Conservation (phyloP, 2,888 invertebrate species). For the Volucella bombylans region DNA sequence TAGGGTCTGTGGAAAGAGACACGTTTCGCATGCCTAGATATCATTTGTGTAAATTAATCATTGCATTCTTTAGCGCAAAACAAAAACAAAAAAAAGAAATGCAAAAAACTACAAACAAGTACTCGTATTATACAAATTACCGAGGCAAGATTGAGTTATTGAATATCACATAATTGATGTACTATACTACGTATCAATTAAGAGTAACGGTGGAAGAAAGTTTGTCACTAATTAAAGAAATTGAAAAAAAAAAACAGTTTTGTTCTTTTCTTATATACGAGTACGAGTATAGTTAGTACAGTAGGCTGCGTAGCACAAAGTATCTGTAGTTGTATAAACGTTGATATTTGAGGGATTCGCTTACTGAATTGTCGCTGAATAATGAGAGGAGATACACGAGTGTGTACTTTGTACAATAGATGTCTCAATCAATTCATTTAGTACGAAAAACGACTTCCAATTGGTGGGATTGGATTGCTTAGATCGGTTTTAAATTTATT, state of each 20-base stretch:
- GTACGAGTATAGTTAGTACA: conserved; percentile 21
- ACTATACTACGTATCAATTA: conserved; percentile 52
- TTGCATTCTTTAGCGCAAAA: conserved; percentile 26
- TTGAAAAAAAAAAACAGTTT: conserved; percentile 26
- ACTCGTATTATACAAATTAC: conserved; percentile 42
- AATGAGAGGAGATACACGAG: not conserved
- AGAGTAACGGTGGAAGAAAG: conserved; percentile 38
- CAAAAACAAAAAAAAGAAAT: conserved; percentile 23
- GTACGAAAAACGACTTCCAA: conserved; percentile 1
- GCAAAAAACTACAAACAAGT: conserved; percentile 32
- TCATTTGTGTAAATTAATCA: conserved; percentile 25
- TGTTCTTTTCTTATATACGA: no score
- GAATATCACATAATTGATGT: conserved; percentile 58
- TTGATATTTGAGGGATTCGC: not conserved
- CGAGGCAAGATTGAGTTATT: conserved; percentile 66
- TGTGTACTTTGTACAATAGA: no score
- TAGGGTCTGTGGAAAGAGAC: conserved; percentile 22
- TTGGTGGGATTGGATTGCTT: not conserved
- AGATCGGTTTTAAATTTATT: not conserved
- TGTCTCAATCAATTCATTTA: conserved; percentile 45
- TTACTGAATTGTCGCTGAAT: conserved; percentile 26
- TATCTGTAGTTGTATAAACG: not conserved
- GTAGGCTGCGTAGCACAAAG: not conserved
- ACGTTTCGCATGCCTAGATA: conserved; percentile 2
- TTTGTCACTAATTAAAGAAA: conserved; percentile 56